Evolutionary conservation across 2,797 vertebrate species (phyloP).

Genomic region (Pelobates cultripes): DNA sequence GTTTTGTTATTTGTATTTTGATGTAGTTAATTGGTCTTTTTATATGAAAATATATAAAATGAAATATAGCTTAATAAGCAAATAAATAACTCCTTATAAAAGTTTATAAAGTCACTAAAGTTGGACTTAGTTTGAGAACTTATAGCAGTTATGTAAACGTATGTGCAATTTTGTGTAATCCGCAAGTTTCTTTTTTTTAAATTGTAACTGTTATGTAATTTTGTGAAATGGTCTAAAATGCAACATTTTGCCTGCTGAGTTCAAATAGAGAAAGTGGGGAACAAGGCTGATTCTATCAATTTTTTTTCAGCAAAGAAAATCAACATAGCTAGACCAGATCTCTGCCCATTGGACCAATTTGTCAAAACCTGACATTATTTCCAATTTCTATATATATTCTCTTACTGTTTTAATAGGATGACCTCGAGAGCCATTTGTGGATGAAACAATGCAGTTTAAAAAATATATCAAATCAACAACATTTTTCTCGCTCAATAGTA

Average conservation of each 20-base stretch:
- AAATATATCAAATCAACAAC: constrained; percentile 15
- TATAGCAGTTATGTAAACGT: constrained; percentile 43
- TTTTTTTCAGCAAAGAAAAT: constrained; percentile 34
- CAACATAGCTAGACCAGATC: constrained; percentile 33
- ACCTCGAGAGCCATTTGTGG: constrained; percentile 19
- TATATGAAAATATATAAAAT: too few relatives aligned
- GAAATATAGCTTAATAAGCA: too few relatives aligned
- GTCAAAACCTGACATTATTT: constrained; percentile 50
- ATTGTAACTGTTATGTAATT: constrained; percentile 46
- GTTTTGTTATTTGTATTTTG: too few relatives aligned
- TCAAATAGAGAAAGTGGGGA: constrained; percentile 32
- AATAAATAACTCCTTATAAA: not conserved
- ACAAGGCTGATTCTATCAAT: constrained; percentile 42
- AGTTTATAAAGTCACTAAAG: not conserved
- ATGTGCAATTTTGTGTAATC: constrained; percentile 51
- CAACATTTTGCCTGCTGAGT: constrained; percentile 49
- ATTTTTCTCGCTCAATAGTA: not conserved
- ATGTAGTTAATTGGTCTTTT: too few relatives aligned
- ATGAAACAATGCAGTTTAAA: constrained; percentile 20
- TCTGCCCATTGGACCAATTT: constrained; percentile 41
- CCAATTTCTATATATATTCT: constrained; percentile 31
- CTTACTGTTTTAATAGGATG: constrained; percentile 53
- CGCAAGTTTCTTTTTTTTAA: constrained; percentile 33
- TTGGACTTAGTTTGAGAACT: constrained; percentile 11
- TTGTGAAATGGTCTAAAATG: constrained; percentile 42